Base-by-base conservation (phyloP, 2,797 vertebrate species). In the Enteromius mattozi region DNA sequence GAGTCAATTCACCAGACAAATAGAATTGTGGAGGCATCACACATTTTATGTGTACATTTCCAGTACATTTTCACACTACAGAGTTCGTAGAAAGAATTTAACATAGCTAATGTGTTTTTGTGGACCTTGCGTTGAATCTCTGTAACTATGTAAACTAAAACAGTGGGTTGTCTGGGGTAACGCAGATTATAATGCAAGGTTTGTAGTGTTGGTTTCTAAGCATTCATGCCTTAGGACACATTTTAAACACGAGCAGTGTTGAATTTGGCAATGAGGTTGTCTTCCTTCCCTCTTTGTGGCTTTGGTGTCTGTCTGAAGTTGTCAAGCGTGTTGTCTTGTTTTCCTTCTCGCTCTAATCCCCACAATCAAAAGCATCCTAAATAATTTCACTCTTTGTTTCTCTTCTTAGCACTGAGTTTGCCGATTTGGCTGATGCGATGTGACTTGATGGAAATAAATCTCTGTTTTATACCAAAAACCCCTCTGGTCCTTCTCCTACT, bases 401-500 rank as follows among this genome's bases (percentile, higher is more conserved):
- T 35, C 27, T 79, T 24, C 56, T 68, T 21, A 47, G 63, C 27
- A 69, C 42, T 6, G 42, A 69, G 72, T 56, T 81, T 72, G 61
- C 42, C n/a, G 30, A 69, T 70, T 69, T 85, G 79, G 33, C 63
- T 86, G 65, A 79, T 68, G 49, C 68, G 56, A 80, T 86, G 70
- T 54, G 45, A 81, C n/a, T 69, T 86, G 66, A 81, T 76, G 59
- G 71, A 71, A 68, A 78, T 82, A 47, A 79, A 54, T 75, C 79
- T 74, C 42, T 37, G 65, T 40, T 78, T 78, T 75, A 27, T 59
- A 54, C 45, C 13, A 71, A 85, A 84, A 71, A 10, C 51, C 87
- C 85, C 59, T 82, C 6, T 45, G 56, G 42, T 83, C 81, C 21
- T 42, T 86, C 78, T 78, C 84, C 30, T 88, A 76, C 86, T 87